phyloP scores from a whole-genome alignment of 2,797 vertebrate species.

The Netta rufina region DNA sequence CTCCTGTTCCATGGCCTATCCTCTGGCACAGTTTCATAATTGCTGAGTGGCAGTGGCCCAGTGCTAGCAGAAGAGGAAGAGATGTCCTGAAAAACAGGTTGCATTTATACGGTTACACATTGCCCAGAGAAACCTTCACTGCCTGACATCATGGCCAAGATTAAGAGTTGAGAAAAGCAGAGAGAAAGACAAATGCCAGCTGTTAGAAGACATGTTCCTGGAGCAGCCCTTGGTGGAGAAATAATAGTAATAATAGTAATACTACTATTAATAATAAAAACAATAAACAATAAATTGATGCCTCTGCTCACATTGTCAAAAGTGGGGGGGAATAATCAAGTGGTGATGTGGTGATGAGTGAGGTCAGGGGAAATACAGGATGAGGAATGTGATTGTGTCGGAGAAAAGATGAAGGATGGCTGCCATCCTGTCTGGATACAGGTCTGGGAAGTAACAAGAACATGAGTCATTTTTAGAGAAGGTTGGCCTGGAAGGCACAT shows the following conservation, averaged over 20 bases:
- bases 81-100: conserved; percentile 35
- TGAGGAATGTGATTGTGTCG: neutral
- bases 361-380: neutral
- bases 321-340: neutral
- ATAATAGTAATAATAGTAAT: too few species aligned
- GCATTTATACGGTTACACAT: neutral
- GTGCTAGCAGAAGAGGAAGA: conserved; percentile 17
- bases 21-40: neutral
- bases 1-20: neutral
- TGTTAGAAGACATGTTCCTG: neutral
- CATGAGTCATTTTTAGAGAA: neutral
- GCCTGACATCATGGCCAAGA: neutral
- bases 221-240: neutral
- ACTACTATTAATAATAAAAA: too few species aligned
- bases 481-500: accelerated
- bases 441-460: neutral
- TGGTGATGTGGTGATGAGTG: neutral
- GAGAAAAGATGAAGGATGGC: too few species aligned
- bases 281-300: neutral
- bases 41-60: conserved; percentile 28
- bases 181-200: neutral
- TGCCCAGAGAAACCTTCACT: neutral
- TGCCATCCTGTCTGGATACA: neutral
- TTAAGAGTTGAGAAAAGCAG: neutral
- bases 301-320: neutral